Evolutionary conservation across 2,888 invertebrate genomes (phyloP).

Genomic region (Papilio demoleus): DNA sequence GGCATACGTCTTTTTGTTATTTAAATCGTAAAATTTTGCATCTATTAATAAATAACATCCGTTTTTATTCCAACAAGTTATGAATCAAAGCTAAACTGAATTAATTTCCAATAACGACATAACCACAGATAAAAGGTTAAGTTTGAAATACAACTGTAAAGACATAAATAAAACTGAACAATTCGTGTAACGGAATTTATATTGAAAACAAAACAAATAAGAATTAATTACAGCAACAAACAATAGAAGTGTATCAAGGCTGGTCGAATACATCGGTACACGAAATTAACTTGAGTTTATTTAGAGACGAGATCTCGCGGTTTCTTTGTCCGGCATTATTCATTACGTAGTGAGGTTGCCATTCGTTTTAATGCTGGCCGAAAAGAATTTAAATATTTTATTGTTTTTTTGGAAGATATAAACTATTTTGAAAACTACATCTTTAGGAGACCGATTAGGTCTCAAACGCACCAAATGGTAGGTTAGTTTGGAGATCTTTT

Average conservation of each 20-base stretch:
- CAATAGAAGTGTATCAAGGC: slow-evolving; percentile 37
- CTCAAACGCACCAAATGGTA: too few relatives aligned
- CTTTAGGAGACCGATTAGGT: too few relatives aligned
- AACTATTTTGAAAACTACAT: too few relatives aligned
- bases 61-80: background rate
- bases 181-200: slow-evolving; percentile 21
- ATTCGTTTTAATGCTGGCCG: slow-evolving; percentile 18
- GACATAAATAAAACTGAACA: slow-evolving; percentile 8
- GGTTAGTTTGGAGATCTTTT: too few relatives aligned
- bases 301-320: slow-evolving; percentile 48
- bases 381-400: background rate
- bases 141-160: background rate
- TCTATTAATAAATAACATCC: too few relatives aligned
- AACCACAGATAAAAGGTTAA: slow-evolving; percentile 5
- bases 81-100: background rate
- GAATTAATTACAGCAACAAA: slow-evolving; percentile 31
- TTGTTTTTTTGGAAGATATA: too few relatives aligned
- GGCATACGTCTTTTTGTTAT: background rate
- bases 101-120: background rate
- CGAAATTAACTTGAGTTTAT: slow-evolving; percentile 54
- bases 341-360: slow-evolving; percentile 61
- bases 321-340: slow-evolving; percentile 68
- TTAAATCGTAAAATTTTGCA: too few relatives aligned
- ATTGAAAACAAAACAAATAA: slow-evolving; percentile 22
- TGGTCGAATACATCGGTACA: slow-evolving; percentile 41